Evolutionary conservation across 2,113 vertebrate genomes (phyloP).

Genomic region (Aplodontia rufa): DNA sequence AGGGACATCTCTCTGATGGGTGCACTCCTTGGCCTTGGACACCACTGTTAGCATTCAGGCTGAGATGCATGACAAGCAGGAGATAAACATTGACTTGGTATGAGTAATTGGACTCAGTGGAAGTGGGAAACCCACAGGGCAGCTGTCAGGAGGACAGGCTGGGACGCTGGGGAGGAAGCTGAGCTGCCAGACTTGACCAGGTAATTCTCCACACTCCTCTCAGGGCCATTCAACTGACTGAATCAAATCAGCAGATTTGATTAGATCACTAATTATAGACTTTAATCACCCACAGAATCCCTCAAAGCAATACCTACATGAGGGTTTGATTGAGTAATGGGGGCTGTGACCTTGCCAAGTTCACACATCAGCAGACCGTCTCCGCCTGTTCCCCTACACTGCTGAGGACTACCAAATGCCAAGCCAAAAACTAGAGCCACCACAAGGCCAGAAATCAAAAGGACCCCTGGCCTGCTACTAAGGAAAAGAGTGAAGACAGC

Average conservation of each 20-base stretch:
- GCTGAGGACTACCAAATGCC: no score
- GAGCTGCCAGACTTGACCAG: not conserved
- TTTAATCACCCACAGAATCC: not conserved
- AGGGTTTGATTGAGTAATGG: not conserved
- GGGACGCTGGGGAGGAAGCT: no score
- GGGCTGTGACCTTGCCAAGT: not conserved
- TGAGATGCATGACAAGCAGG: not conserved
- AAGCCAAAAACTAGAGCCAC: not conserved
- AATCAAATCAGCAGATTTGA: not conserved
- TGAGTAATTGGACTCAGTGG: no score
- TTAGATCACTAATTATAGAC: no score
- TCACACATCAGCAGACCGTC: not conserved
- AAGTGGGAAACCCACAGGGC: no score
- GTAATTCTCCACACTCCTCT: not conserved
- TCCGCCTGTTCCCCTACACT: not conserved
- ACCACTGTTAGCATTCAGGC: not conserved
- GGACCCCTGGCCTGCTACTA: no score
- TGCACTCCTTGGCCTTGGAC: no score
- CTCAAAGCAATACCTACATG: not conserved
- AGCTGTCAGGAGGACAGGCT: not conserved
- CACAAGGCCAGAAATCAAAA: not conserved
- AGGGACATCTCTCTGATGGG: not conserved
- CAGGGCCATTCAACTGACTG: not conserved
- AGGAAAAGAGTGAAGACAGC: not conserved
- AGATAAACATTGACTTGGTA: not conserved